These are phyloP conservation scores for Melipona quadrifasciata DNA, from an alignment of 1,140 invertebrate species.

Conservation along the genomic window DNA sequence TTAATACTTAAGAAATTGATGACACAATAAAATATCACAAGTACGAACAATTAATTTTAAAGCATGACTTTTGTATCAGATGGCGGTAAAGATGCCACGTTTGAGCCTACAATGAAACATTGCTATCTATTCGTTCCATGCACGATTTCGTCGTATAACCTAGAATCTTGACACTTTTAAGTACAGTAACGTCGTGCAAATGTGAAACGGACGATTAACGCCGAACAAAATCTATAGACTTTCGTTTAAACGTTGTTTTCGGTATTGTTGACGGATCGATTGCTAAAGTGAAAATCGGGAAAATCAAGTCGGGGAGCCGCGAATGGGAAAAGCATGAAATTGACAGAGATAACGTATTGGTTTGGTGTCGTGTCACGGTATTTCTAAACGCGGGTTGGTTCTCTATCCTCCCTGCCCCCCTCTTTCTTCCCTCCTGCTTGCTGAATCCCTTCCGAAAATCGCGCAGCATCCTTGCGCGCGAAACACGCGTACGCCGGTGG, in stretches of 20 bases:
- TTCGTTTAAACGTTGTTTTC: slow-evolving; percentile 3
- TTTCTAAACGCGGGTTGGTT: slow-evolving; percentile 53
- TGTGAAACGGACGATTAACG: slow-evolving; percentile 44
- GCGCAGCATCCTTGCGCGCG: slow-evolving; percentile 73
- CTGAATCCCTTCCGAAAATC: slow-evolving; percentile 58
- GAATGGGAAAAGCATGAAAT: slow-evolving; percentile 19
- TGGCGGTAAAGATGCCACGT: slow-evolving; percentile 48
- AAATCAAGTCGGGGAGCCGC: not conserved
- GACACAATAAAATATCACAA: not conserved
- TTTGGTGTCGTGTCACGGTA: slow-evolving; percentile 23
- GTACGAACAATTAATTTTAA: slow-evolving; percentile 5
- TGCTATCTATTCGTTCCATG: slow-evolving; percentile 39
- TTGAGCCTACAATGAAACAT: slow-evolving; percentile 38
- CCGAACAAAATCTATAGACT: slow-evolving; percentile 26
- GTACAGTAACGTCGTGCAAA: slow-evolving; percentile 32
- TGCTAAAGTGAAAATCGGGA: not conserved
- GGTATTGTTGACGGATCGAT: not conserved
- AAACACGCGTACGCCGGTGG: slow-evolving; percentile 73
- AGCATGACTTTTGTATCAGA: slow-evolving; percentile 23
- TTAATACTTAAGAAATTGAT: not conserved
- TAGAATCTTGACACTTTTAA: slow-evolving; percentile 41
- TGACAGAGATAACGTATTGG: slow-evolving; percentile 44
- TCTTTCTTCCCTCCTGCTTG: no score
- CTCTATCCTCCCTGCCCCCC: not conserved
- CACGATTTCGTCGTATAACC: slow-evolving; percentile 37